Base-by-base conservation (phyloP, 2,113 vertebrate genomes). In the Macrotis lagotis region DNA sequence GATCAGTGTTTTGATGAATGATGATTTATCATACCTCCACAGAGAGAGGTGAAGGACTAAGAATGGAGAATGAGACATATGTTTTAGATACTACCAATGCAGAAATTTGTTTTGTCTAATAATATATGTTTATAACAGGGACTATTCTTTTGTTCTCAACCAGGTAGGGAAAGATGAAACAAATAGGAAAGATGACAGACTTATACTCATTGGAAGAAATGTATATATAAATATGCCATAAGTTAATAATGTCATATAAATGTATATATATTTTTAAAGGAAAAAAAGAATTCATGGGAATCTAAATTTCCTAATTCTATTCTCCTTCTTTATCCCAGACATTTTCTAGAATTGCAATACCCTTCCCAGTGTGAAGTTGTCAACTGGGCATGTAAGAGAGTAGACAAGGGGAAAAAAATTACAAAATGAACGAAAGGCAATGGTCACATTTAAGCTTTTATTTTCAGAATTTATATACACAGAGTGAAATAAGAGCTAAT, bases 221-320 rank as follows among this genome's bases (percentile, higher is more conserved):
- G 12, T 51, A 51, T 52, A 51, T 51, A 51, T 51, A 16, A 51
- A 51, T 51, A 51, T 51, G n/a, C n/a, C n/a, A n/a, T n/a, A n/a
- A n/a, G n/a, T n/a, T n/a, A n/a, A n/a, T n/a, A n/a, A 26, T 52
- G 5, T 52, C 24, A 53, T 26, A 53, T 53, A 26, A 8, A 25
- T 52, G 25, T 25, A 55, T 8, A 55, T 22, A 53, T 52, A 52
- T 66, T 66, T 66, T 66, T n/a, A 31, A 28, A 37, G 12, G 22
- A 74, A 66, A 96, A 12, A 74, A 66, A 96, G 19, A 48, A 0
- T 91, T 66, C 52, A 93, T 8, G 51, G 16, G 48, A 88, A 93
- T 92, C 52, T 44, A 59, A 25, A 91, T 91, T 89, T 66, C 90
- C 90, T 88, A 95, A 92, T 51, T 51, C 50, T 51, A 47, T n/a